These are phyloP conservation scores for Sapajus apella DNA, from an alignment of 2,113 vertebrate species.

Conservation along the genomic window DNA sequence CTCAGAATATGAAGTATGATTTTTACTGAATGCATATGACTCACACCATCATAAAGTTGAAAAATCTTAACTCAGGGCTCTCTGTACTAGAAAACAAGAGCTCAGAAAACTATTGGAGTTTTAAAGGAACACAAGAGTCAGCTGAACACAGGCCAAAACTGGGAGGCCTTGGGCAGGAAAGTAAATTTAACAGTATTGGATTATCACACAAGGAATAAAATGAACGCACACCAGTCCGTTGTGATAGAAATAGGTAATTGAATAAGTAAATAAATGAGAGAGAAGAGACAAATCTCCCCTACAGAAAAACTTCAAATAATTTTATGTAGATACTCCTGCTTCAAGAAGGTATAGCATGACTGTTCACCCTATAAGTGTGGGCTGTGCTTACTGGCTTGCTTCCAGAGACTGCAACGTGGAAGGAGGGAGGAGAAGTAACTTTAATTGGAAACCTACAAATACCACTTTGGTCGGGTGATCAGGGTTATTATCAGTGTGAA, in stretches of 20 bases:
- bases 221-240: neutral
- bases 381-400: neutral
- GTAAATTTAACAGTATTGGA: neutral
- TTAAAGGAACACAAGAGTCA: neutral
- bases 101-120: neutral
- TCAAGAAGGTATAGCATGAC: neutral
- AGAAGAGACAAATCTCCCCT: neutral
- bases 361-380: neutral
- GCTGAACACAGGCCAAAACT: neutral
- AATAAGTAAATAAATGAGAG: neutral
- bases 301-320: neutral
- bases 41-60: neutral
- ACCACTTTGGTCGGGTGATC: neutral
- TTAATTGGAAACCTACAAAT: neutral
- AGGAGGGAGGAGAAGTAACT: neutral
- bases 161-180: slow-evolving; percentile 27
- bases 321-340: neutral
- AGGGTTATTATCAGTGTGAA: neutral
- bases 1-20: neutral
- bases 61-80: neutral
- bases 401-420: neutral
- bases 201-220: slow-evolving; percentile 8
- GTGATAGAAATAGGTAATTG: slow-evolving; percentile 10
- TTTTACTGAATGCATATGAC: neutral
- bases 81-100: neutral